Conservation (phyloP, 2,797 vertebrate genomes). For the Picus viridis region DNA sequence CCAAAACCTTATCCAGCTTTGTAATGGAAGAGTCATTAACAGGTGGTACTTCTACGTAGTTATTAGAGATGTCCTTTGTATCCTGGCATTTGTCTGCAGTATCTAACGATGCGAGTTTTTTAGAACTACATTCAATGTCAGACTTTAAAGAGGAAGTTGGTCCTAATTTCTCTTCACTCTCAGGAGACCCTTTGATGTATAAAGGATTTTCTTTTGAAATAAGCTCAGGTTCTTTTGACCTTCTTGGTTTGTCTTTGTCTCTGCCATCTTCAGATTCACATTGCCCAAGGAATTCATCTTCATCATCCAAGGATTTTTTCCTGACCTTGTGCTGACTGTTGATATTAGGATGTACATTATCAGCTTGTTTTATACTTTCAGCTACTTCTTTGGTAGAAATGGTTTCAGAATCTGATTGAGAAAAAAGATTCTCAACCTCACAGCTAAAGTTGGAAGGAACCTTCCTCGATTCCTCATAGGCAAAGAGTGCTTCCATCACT, state of each 20-base stretch:
- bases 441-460: neutral
- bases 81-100: constrained; percentile 36
- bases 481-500: neutral
- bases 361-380: constrained; percentile 30
- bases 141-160: neutral
- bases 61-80: neutral
- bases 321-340: constrained; percentile 12
- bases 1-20: constrained; percentile 37
- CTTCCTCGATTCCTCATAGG: constrained; percentile 36
- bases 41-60: neutral
- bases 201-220: constrained; percentile 29
- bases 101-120: constrained; percentile 16
- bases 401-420: constrained; percentile 10
- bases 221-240: constrained; percentile 36
- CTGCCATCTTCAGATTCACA: neutral
- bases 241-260: constrained; percentile 22
- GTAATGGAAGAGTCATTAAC: neutral
- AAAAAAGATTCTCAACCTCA: constrained; percentile 27
- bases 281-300: neutral
- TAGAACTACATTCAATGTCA: constrained; percentile 52
- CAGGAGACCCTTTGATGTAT: neutral
- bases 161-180: constrained; percentile 6
- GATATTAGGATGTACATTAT: constrained; percentile 13
- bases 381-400: constrained; percentile 70
- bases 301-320: neutral